Percentiles rank a stretch among this genome's conserved stretches.
These are phyloP conservation scores for Catocala fraxini DNA, from an alignment of 2,888 invertebrate species.

Conservation along the genomic window DNA sequence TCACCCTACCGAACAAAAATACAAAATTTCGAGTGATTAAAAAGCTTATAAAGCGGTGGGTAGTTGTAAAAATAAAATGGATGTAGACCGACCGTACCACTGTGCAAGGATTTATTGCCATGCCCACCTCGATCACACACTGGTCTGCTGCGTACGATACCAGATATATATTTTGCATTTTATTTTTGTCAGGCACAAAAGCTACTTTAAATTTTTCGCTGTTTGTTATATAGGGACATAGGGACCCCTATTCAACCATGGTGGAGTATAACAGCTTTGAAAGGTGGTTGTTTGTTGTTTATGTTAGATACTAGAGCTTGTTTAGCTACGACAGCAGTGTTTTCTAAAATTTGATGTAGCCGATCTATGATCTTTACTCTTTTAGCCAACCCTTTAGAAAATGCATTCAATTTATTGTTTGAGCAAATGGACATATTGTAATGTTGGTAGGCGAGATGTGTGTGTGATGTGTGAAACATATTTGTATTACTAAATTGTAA, in stretches of 20 bases:
- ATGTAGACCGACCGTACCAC: slow-evolving; percentile 10
- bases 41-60: slow-evolving; percentile 18
- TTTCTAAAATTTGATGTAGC: too few species aligned
- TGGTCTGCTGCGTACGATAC: slow-evolving; percentile 18
- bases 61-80: slow-evolving; percentile 20
- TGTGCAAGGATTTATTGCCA: slow-evolving; percentile 22
- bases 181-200: not conserved
- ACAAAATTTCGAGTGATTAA: slow-evolving; percentile 21
- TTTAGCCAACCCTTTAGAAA: too few species aligned
- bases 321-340: too few species aligned
- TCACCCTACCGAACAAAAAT: slow-evolving; percentile 10
- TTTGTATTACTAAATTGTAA: too few species aligned
- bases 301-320: too few species aligned
- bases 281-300: not conserved
- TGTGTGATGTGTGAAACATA: too few species aligned
- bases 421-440: too few species aligned
- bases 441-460: too few species aligned
- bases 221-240: not conserved
- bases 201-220: not conserved
- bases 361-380: too few species aligned
- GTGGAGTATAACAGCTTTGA: not conserved
- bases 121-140: slow-evolving; percentile 22
- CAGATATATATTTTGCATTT: not conserved
- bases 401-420: too few species aligned
- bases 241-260: not conserved